Base-by-base conservation (phyloP, 2,113 vertebrate species). In the Megaleporinus macrocephalus region DNA sequence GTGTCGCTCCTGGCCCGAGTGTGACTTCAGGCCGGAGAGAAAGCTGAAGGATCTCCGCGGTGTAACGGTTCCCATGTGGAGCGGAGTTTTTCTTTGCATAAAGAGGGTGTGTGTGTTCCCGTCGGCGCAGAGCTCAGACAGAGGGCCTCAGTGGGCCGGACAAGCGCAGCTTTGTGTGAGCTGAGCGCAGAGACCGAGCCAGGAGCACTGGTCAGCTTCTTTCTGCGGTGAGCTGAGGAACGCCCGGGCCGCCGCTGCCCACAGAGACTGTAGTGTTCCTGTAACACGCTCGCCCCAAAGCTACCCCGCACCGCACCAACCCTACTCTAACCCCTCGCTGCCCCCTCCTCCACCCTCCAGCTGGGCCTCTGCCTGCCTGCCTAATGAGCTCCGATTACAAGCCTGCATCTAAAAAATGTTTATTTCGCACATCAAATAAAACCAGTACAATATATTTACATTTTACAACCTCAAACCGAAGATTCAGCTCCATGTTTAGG, bases 61-160 rank as follows among this genome's bases (percentile, higher is more conserved):
- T 51, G 55, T 80, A 76, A 84, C 62, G 61, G 26, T 88, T 87
- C 85, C 83, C 75, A 62, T 84, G 83, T 77, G 84, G 79, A 86
- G 83, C 57, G 20, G 70, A 83, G 81, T 84, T 86, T 83, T 87
- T 80, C 82, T 83, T 76, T 59, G 30, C 81, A 85, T 83, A 83
- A 85, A 82, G 81, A 71, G 61, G 15, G 59, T 63, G 53, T 71
- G 84, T 86, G 53, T 73, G 53, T 71, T 78, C 71, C 66, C 79
- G 59, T 47, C 27, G 53, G 47, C 11, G 7, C 47, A 1, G 72
- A 65, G 85, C 83, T 73, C 79, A 78, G 76, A 91, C 92, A 91
- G 88, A 86, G 80, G 81, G 83, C 85, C 87, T 93, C 91, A 93
- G 92, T 90, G 81, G 22, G n/a, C 14, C 47, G 74, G 81, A 92